Base-by-base conservation (phyloP, 2,797 vertebrate genomes). In the Chromobotia macracanthus region DNA sequence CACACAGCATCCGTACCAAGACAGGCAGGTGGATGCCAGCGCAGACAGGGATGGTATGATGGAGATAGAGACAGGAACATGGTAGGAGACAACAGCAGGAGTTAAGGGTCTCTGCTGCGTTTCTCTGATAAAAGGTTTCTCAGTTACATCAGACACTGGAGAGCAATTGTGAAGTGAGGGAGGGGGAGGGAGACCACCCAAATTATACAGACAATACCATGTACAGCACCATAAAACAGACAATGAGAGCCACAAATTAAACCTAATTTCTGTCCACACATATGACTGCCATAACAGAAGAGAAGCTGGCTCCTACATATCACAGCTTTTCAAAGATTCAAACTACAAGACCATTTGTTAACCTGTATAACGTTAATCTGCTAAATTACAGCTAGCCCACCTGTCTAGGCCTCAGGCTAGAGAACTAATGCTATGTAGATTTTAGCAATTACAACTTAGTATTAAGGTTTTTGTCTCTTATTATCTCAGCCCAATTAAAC, bases 71-170 rank as follows among this genome's bases (percentile, higher is more conserved):
- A 53, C 74, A 73, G 69, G 41, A 66, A 70, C 80, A 55, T 53
- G 1, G 25, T 58, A 65, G 60, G 68, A 63, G 74, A 75, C 72
- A 78, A 72, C 71, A 68, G 25, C 51, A 80, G 60, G 74, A 80
- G 82, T 75, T 75, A 74, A 69, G 56, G 73, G 68, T 79, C 70
- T 84, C 44, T 78, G 48, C 77, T 84, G 82, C n/a, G 44, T 46
- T 84, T 82, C 71, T 72, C 50, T 81, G 82, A 86, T 86, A 82
- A 86, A 84, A 79, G 80, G 60, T 55, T 41, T 67, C 74, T 75
- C 67, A 64, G 61, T 60, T 21, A 68, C 70, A 80, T 75, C 75
- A 53, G 74, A 53, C 48, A 68, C 73, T 51, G 58, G 61, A 56
- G 77, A 83, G 77, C 50, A 82, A 46, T 74, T 79, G 41, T 19